Percentiles rank a stretch among this genome's conserved stretches.
Conservation (phyloP, 2,797 vertebrate species). For the Florisuga fusca region DNA sequence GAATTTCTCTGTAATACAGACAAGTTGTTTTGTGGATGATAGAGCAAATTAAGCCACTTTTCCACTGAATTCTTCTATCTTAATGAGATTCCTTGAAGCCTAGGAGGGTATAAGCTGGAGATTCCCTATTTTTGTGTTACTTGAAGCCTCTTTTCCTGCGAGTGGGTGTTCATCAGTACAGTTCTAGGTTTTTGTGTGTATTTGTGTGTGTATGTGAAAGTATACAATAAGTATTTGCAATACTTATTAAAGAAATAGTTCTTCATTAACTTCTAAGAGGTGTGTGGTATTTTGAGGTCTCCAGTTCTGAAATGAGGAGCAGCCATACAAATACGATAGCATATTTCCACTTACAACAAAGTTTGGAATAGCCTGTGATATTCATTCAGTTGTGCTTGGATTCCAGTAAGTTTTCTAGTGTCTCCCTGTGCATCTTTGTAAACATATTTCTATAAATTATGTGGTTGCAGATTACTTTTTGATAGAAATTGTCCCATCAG, state of each 20-base stretch:
- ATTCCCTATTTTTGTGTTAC: neutral
- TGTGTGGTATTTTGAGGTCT: neutral
- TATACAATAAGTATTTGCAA: neutral
- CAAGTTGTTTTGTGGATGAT: neutral
- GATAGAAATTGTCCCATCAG: neutral
- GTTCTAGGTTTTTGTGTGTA: neutral
- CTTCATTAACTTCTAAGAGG: neutral
- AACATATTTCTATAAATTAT: neutral
- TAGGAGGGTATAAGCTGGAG: neutral
- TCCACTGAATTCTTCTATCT: neutral
- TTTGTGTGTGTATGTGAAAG: neutral
- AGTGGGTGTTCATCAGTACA: rapidly evolving
- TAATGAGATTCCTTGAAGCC: neutral
- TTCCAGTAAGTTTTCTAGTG: neutral
- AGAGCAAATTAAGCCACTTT: neutral
- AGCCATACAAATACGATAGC: neutral
- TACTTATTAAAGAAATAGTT: neutral
- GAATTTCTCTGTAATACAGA: neutral
- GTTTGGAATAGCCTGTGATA: neutral
- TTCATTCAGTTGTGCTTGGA: neutral
- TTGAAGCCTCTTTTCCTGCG: neutral
- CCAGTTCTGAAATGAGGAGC: neutral
- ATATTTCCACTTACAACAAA: neutral
- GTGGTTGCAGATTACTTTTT: neutral
- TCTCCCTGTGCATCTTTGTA: neutral